Conservation (phyloP, 2,113 vertebrate species). For the Fukomys damarensis region DNA sequence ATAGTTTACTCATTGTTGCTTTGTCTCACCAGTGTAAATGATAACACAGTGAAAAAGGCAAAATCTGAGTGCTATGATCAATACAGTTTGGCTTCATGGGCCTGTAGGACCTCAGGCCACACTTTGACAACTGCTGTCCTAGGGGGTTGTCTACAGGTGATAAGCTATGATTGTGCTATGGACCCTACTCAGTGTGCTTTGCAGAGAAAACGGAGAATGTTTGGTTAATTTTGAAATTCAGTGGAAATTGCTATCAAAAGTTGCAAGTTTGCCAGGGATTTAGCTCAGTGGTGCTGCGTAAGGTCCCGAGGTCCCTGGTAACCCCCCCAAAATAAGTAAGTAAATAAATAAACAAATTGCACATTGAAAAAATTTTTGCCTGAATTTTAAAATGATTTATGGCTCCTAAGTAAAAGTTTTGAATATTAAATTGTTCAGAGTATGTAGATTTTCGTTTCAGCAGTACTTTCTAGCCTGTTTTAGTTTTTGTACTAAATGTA, state of each 20-base stretch:
- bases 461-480: slow-evolving; percentile 48
- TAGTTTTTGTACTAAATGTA: slow-evolving; percentile 54
- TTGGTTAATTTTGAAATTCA: slow-evolving; percentile 53
- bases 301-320: too few relatives aligned
- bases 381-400: slow-evolving; percentile 56
- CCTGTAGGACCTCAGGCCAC: neutral
- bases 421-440: neutral
- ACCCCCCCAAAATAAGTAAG: too few relatives aligned
- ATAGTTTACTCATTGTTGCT: slow-evolving; percentile 27
- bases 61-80: neutral
- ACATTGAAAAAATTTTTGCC: neutral
- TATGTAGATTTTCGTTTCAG: slow-evolving; percentile 41
- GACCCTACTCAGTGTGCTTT: slow-evolving; percentile 20
- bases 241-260: neutral
- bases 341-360: too few relatives aligned
- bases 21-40: slow-evolving; percentile 27
- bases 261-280: too few relatives aligned
- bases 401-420: slow-evolving; percentile 26
- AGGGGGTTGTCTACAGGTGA: neutral
- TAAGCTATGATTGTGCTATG: neutral
- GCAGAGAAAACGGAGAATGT: slow-evolving; percentile 15
- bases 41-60: slow-evolving; percentile 33
- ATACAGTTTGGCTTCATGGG: slow-evolving; percentile 22
- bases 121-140: slow-evolving; percentile 21
- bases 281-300: too few relatives aligned